A percentile compares a stretch with the other conserved stretches of the same genome.
phyloP scores from a whole-genome alignment of 2,888 invertebrate species.

The Leucophenga maculata region DNA sequence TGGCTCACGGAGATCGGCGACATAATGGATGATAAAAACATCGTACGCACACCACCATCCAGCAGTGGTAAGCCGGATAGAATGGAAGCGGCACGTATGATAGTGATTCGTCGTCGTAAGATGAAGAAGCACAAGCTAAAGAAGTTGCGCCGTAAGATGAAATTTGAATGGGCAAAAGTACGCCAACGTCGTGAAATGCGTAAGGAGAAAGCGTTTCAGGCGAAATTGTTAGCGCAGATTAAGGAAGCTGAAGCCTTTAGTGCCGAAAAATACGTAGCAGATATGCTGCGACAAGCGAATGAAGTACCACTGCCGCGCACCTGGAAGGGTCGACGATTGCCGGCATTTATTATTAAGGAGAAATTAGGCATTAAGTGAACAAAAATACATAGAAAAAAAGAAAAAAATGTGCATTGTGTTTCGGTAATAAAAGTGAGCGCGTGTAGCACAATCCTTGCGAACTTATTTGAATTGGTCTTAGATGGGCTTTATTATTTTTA shows the following conservation, averaged over 20 bases:
- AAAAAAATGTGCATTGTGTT: conserved; percentile 36
- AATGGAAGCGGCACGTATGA: conserved; percentile 81
- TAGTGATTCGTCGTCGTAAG: conserved; percentile 85
- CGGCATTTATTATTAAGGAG: conserved; percentile 79
- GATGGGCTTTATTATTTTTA: no score
- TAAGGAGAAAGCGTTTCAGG: conserved; percentile 86
- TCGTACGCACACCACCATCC: conserved; percentile 50
- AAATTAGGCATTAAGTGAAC: conserved; percentile 76
- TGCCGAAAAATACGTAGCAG: conserved; percentile 80
- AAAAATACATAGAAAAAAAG: conserved; percentile 53
- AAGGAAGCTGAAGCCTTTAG: conserved; percentile 83
- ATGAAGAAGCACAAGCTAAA: conserved; percentile 90
- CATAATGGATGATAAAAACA: conserved; percentile 48
- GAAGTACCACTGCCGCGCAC: conserved; percentile 75
- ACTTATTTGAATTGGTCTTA: conserved; percentile 49
- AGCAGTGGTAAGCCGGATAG: conserved; percentile 72
- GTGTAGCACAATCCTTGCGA: conserved; percentile 13
- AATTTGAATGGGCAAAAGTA: conserved; percentile 82
- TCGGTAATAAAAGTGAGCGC: conserved; percentile 30
- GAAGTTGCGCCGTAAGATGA: conserved; percentile 86
- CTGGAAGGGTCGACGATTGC: conserved; percentile 77
- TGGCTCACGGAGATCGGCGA: conserved; percentile 66
- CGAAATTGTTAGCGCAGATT: conserved; percentile 78
- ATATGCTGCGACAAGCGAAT: conserved; percentile 77
- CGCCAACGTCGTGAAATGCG: conserved; percentile 80